These are phyloP conservation scores for Plagodis dolabraria DNA, from an alignment of 2,888 invertebrate genomes.

Conservation along the genomic window DNA sequence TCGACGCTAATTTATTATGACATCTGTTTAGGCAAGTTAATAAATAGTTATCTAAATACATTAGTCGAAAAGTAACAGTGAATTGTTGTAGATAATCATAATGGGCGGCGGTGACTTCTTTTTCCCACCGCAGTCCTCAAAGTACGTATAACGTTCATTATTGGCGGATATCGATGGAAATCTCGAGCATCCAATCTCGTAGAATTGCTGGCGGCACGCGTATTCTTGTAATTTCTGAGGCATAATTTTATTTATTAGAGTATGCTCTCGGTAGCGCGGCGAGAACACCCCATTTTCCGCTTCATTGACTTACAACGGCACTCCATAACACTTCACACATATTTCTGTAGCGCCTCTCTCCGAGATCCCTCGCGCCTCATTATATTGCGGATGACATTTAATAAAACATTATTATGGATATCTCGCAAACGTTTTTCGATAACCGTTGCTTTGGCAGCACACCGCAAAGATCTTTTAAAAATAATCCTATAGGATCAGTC, in stretches of 20 bases:
- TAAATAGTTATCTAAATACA: slow-evolving; percentile 37
- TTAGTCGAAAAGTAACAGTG: slow-evolving; percentile 30
- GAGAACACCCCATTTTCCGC: slow-evolving; percentile 83
- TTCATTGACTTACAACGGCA: slow-evolving; percentile 85
- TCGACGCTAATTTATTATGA: slow-evolving; percentile 37
- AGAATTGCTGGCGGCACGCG: slow-evolving; percentile 72
- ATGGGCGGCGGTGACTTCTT: slow-evolving; percentile 49
- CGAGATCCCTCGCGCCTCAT: slow-evolving; percentile 81
- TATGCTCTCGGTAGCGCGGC: slow-evolving; percentile 71
- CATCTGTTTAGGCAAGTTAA: slow-evolving; percentile 38
- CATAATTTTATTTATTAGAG: slow-evolving; percentile 85
- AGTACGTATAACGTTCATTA: slow-evolving; percentile 80
- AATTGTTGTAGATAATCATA: slow-evolving; percentile 39
- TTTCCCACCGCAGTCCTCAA: slow-evolving; percentile 57
- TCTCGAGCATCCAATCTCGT: slow-evolving; percentile 80
- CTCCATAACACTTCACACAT: slow-evolving; percentile 84
- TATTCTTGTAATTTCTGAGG: slow-evolving; percentile 84
- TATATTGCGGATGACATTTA: slow-evolving; percentile 84
- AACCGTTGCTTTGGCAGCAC: slow-evolving; percentile 54
- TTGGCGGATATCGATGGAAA: slow-evolving; percentile 78
- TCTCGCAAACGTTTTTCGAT: slow-evolving; percentile 74
- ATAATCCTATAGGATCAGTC: slow-evolving; percentile 28
- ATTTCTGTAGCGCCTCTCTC: slow-evolving; percentile 81
- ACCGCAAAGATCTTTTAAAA: slow-evolving; percentile 35
- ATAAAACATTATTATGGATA: slow-evolving; percentile 83